Percentiles rank a stretch among this genome's conserved stretches.
Evolutionary conservation across 2,888 invertebrate species (phyloP).

Genomic region (Ametastegia equiseti): DNA sequence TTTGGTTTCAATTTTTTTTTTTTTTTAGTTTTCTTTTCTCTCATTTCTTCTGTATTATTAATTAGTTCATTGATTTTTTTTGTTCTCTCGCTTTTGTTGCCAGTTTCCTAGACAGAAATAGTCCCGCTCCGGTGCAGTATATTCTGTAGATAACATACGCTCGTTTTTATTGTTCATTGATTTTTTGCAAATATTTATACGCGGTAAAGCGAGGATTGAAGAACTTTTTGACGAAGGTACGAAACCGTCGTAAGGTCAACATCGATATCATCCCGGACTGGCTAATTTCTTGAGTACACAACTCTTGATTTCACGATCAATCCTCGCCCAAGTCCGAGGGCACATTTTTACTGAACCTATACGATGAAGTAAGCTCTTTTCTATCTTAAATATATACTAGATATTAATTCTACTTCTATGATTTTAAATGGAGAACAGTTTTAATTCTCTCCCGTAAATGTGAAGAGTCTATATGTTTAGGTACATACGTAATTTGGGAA

Average conservation of each 20-base stretch:
- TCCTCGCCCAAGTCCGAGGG: background rate
- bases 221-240: background rate
- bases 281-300: conserved; percentile 14
- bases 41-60: too few species aligned
- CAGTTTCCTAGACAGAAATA: background rate
- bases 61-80: background rate
- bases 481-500: background rate
- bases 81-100: background rate
- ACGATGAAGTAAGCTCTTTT: background rate
- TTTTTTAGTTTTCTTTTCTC: too few species aligned
- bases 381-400: background rate
- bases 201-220: too few species aligned
- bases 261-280: background rate
- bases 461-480: background rate
- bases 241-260: background rate
- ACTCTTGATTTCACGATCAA: conserved; percentile 25
- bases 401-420: too few species aligned
- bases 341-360: background rate
- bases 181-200: too few species aligned
- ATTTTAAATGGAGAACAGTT: too few species aligned
- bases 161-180: too few species aligned
- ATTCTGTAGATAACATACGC: too few species aligned
- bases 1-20: background rate
- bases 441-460: background rate
- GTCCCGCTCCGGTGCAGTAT: too few species aligned